Base-by-base conservation (phyloP, 2,113 vertebrate species). In the Chionodraco myersi region DNA sequence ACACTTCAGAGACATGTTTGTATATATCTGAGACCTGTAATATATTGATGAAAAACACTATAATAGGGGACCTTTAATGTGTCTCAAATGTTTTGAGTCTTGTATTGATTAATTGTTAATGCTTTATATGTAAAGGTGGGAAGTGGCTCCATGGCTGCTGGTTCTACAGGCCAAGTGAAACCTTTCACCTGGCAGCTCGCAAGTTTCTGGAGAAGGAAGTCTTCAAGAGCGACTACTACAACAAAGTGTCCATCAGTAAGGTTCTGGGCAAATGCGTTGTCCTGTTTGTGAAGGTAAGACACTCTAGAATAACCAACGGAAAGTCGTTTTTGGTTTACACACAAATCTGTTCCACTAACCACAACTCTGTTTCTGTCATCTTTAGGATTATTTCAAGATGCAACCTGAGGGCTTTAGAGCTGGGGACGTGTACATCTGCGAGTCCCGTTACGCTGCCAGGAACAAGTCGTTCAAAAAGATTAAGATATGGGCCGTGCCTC, bases 191-290 rank as follows among this genome's bases (percentile, higher is more conserved):
- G 80, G 97, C 97, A 78, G 98, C 97, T 52, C 94, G 98, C 84
- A 99, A 99, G 93, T 99, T 99, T 93, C 93, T 99, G 92, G 97
- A 98, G 90, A 99, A 99, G 69, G 97, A 99, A 92, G 97, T 98
- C 84, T 99, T 99, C 93, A 99, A 99, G 92, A 98, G 98, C 36
- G 97, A 99, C 86, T 99, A 97, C 91, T 98, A 97, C 71, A 99
- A 96, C 94, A 97, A 96, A 94, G 95, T 96, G 87, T 95, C 97
- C 1, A 94, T 99, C 89, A 97, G 90, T 92, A 98, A 97, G 94
- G 97, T 99, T 87, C 89, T 96, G 75, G 97, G 97, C 60, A 99
- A 99, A 93, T 99, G 98, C 81, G 95, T 98, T 60, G 98, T 99
- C 75, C 95, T 99, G 96, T 99, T 97, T 95, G 98, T 99, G 59